These are phyloP conservation scores for Aphrophora alni DNA, from an alignment of 2,888 invertebrate species.

Conservation along the genomic window DNA sequence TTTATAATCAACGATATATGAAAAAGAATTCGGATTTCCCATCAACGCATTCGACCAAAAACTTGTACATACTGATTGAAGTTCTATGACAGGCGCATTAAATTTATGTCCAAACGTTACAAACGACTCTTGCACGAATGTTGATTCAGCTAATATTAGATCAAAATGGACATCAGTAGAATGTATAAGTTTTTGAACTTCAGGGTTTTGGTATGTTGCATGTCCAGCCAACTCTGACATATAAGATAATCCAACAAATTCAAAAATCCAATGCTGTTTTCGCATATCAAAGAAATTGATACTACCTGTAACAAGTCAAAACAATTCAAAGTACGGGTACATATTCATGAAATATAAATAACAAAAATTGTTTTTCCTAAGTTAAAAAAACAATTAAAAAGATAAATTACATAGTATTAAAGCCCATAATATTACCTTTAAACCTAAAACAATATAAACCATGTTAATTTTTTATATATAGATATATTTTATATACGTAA, in stretches of 20 bases:
- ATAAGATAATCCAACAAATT: not conserved
- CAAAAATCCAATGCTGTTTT: not conserved
- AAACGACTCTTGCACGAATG: not conserved
- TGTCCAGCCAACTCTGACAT: not conserved
- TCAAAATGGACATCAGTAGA: not conserved
- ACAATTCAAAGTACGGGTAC: no score
- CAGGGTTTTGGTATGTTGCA: not conserved
- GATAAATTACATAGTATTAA: no score
- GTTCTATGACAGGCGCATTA: not conserved
- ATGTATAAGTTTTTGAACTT: not conserved
- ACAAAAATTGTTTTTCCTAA: no score
- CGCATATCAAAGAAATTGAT: not conserved
- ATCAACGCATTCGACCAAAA: not conserved
- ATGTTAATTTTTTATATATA: no score
- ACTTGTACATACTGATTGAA: not conserved
- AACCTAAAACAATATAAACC: no score
- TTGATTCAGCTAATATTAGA: not conserved
- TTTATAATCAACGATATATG: not conserved
- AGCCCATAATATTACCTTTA: no score
- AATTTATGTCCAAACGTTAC: not conserved
- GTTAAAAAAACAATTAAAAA: no score
- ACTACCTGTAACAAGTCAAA: not conserved
- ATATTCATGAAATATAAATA: no score
- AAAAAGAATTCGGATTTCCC: not conserved
- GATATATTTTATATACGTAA: no score